A percentile compares a stretch with the other conserved stretches of the same genome.
These are phyloP conservation scores for Nomada ferruginata DNA, from an alignment of 2,888 invertebrate genomes.

Conservation along the genomic window DNA sequence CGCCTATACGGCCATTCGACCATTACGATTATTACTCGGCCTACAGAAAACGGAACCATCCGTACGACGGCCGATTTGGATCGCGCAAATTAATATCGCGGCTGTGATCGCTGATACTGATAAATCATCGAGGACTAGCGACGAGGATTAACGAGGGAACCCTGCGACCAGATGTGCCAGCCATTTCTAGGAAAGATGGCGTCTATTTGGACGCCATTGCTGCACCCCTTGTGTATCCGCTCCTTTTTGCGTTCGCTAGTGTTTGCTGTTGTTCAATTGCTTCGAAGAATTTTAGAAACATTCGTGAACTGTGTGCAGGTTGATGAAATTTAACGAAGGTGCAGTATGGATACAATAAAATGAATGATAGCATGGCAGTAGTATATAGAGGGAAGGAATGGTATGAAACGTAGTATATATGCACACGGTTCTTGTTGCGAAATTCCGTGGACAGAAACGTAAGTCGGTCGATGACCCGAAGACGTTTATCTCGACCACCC, in stretches of 20 bases:
- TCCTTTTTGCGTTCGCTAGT: not conserved
- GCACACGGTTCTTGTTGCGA: not conserved
- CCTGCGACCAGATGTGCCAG: slow-evolving; percentile 64
- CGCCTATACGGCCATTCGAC: slow-evolving; percentile 11
- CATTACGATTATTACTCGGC: slow-evolving; percentile 25
- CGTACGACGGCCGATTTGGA: not conserved
- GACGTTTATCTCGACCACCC: not conserved
- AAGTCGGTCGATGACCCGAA: not conserved
- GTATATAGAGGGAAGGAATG: too few relatives aligned
- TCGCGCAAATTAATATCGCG: slow-evolving; percentile 49
- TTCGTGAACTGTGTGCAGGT: too few relatives aligned
- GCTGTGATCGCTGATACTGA: slow-evolving; percentile 52
- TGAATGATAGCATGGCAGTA: not conserved
- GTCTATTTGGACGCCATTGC: slow-evolving; percentile 17
- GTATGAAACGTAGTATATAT: too few relatives aligned
- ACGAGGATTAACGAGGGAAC: slow-evolving; percentile 60
- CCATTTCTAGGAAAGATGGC: slow-evolving; percentile 61
- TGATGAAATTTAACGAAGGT: too few relatives aligned
- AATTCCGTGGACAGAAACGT: not conserved
- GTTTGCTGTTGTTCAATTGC: slow-evolving; percentile 16
- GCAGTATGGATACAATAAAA: not conserved
- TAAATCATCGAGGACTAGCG: slow-evolving; percentile 52
- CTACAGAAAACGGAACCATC: slow-evolving; percentile 49
- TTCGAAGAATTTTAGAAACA: slow-evolving; percentile 12
- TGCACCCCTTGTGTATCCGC: slow-evolving; percentile 19